These are phyloP conservation scores for Hyles lineata DNA, from an alignment of 2,888 invertebrate genomes.

Conservation along the genomic window DNA sequence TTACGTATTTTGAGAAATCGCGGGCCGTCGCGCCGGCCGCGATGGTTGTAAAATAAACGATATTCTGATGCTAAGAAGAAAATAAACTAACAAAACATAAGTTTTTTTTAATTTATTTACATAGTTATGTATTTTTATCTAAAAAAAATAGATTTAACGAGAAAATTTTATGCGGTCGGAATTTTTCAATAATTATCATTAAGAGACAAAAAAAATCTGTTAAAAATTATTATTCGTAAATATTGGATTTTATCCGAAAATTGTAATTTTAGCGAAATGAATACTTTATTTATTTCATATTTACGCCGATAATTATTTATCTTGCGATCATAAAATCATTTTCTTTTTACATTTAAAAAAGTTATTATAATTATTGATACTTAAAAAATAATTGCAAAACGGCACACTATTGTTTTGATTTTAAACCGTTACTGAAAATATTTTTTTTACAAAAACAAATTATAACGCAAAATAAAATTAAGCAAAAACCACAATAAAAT, in stretches of 20 bases:
- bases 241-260: too few species aligned
- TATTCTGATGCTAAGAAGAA: neutral
- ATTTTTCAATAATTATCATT: neutral
- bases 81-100: neutral
- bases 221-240: too few species aligned
- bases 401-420: neutral
- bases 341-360: neutral
- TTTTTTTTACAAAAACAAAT: conserved; percentile 39
- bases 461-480: conserved; percentile 14
- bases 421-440: conserved; percentile 16
- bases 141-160: neutral
- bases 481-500: conserved; percentile 18
- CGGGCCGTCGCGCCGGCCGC: neutral
- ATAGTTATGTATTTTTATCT: neutral
- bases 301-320: neutral
- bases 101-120: neutral
- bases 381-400: neutral
- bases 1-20: neutral
- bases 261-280: too few species aligned
- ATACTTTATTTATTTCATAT: neutral
- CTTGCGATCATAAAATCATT: neutral
- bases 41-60: neutral
- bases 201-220: neutral
- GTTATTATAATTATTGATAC: neutral
- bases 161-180: neutral